Conservation (phyloP, 2,888 invertebrate genomes). For the Scelioninae gen. 2 region DNA sequence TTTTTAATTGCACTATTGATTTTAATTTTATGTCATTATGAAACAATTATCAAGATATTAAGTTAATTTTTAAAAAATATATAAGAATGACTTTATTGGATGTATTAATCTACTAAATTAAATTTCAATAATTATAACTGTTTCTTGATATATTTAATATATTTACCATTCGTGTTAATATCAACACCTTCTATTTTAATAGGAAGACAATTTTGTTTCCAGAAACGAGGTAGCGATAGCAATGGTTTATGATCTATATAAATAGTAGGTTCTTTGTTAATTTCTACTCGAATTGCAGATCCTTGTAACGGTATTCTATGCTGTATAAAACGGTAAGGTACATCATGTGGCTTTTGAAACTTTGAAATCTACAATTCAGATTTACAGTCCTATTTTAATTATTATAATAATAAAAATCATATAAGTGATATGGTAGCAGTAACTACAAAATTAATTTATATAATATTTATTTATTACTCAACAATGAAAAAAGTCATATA, state of each 20-base stretch:
- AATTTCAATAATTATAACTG: too few species aligned
- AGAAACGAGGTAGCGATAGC: conserved; percentile 77
- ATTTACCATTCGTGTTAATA: conserved; percentile 75
- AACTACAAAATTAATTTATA: too few species aligned
- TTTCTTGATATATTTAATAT: conserved; percentile 8
- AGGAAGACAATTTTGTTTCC: conserved; percentile 77
- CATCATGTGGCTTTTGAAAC: conserved; percentile 78
- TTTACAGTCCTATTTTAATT: not conserved
- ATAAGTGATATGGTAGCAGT: not conserved
- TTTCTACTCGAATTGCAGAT: conserved; percentile 77
- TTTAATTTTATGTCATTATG: too few species aligned
- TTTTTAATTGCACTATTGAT: too few species aligned
- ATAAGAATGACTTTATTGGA: too few species aligned
- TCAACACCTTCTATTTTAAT: conserved; percentile 77
- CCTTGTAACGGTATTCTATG: conserved; percentile 77
- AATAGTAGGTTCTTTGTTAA: conserved; percentile 76
- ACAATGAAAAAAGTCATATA: too few species aligned
- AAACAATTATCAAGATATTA: too few species aligned
- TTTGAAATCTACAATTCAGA: conserved; percentile 78
- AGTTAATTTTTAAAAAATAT: too few species aligned
- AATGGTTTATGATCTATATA: conserved; percentile 79
- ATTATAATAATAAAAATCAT: conserved; percentile 9
- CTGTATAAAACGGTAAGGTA: conserved; percentile 78
- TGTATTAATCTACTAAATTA: too few species aligned
- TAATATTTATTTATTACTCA: too few species aligned